Base-by-base conservation (phyloP, 2,888 invertebrate genomes). In the Plusia festucae region DNA sequence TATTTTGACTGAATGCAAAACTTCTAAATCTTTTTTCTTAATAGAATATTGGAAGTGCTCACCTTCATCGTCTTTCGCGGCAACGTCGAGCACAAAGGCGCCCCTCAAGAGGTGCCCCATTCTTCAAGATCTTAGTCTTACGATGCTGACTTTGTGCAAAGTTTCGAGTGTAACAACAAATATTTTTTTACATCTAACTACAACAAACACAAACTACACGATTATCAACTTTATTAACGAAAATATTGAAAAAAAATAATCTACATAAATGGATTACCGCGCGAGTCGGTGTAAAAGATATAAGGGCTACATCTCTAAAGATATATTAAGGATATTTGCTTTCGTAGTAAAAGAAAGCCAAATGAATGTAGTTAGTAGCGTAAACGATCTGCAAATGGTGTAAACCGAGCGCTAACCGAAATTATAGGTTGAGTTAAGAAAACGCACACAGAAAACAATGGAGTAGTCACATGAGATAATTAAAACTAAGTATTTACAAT, bases 221-320 rank as follows among this genome's bases (percentile, higher is more conserved):
- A 75, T 69, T 78, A 76, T 68, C 44, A 82, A 78, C 77, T 76
- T 80, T 89, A 83, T 68, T 85, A 85, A 75, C 24, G 55, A 66
- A 55, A 72, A 70, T 72, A 67, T 55, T 70, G 69, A 77, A 70
- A 71, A 68, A 65, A 78, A 63, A 70, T 24, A 78, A 72, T 54
- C 61, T 74, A 82, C 73, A 77, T 55, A 68, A 81, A 79, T 60
- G 72, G 68, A 83, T 82, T 88, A 93, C 95, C 94, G 94, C 93
- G 81, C 91, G 77, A 90, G 94, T 94, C 94, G 94, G 94, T 85
- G 75, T 60, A 81, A 77, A 78, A 83, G 73, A 78, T 61, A 90
- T 90, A 87, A 81, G 79, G 94, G 93, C 95, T 95, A 95, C 95
- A 95, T 95, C 85, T 94, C 95, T 86, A 81, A 88, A 83, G 82